These are phyloP conservation scores for Lymantria monacha DNA, from an alignment of 2,888 invertebrate genomes.

Conservation along the genomic window DNA sequence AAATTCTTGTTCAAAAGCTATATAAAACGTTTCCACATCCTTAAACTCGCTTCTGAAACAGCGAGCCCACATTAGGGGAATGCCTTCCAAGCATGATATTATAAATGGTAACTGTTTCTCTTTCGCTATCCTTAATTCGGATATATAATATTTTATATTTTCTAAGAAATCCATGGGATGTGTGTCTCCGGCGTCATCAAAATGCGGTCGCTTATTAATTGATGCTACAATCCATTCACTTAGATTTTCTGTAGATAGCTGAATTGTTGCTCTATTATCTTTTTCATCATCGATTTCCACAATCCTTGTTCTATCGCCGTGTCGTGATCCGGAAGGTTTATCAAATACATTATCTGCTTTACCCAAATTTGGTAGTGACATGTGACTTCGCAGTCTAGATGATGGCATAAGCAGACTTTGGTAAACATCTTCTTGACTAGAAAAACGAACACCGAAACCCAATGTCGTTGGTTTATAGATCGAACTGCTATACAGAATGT, in stretches of 20 bases:
- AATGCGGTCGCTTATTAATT: conserved; percentile 67
- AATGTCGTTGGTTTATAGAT: conserved; percentile 70
- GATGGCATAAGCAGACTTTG: conserved; percentile 74
- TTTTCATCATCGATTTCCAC: conserved; percentile 66
- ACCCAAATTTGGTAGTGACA: conserved; percentile 75
- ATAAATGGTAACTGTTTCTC: conserved; percentile 70
- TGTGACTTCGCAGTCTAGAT: conserved; percentile 69
- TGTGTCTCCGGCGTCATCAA: conserved; percentile 67
- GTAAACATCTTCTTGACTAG: conserved; percentile 74
- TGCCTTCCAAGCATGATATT: conserved; percentile 71
- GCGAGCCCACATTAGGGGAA: conserved; percentile 74
- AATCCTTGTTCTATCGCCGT: conserved; percentile 56
- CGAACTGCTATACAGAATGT: conserved; percentile 54
- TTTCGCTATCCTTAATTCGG: conserved; percentile 62
- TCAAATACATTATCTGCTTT: conserved; percentile 59
- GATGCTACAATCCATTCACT: conserved; percentile 71
- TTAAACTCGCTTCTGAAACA: conserved; percentile 70
- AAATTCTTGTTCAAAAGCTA: conserved; percentile 72
- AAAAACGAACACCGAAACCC: conserved; percentile 74
- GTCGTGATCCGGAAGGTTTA: conserved; percentile 46
- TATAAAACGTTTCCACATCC: conserved; percentile 60
- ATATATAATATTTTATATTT: conserved; percentile 66
- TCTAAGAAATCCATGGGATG: conserved; percentile 77
- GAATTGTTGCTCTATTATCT: conserved; percentile 44
- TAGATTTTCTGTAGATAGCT: conserved; percentile 62